Evolutionary conservation across 2,888 invertebrate species (phyloP).

Genomic region (Branchipolynoe longqiensis): DNA sequence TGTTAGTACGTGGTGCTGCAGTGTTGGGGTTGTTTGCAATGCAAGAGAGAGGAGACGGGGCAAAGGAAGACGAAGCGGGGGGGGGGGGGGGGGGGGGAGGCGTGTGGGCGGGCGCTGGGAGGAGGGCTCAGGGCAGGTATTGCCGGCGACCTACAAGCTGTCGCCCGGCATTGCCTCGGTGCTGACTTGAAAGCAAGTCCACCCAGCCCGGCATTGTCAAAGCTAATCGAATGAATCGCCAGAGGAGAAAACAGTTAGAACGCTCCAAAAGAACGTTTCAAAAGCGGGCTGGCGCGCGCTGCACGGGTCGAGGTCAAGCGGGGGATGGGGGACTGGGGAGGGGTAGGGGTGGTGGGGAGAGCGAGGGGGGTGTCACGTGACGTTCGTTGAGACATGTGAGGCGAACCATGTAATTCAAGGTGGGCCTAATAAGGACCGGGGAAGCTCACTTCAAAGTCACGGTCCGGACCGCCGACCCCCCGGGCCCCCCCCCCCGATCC

Average conservation of each 20-base stretch:
- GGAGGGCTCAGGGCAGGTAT: not conserved
- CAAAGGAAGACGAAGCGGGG: not conserved
- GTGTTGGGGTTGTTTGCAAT: not conserved
- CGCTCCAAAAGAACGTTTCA: slow-evolving; percentile 49
- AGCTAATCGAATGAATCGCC: slow-evolving; percentile 51
- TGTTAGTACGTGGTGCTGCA: not conserved
- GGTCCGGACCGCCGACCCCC: no score
- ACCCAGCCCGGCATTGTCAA: slow-evolving; percentile 17
- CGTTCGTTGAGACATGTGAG: slow-evolving; percentile 27
- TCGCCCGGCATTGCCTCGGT: not conserved
- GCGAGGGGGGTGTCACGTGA: no score
- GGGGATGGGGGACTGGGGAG: no score
- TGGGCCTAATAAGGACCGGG: slow-evolving; percentile 24
- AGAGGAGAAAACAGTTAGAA: slow-evolving; percentile 49
- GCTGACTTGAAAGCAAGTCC: slow-evolving; percentile 18
- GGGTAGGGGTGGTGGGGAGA: no score
- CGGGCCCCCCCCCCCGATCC: no score
- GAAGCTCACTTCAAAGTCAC: slow-evolving; percentile 20
- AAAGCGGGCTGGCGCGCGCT: not conserved
- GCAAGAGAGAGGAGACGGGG: no score
- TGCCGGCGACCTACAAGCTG: not conserved
- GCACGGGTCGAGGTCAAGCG: slow-evolving; percentile 38
- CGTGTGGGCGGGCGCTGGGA: not conserved
- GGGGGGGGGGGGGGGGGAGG: not conserved
- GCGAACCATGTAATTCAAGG: slow-evolving; percentile 40